Percentiles rank a stretch among this genome's conserved stretches.
Evolutionary conservation across 2,888 invertebrate genomes (phyloP).

Genomic region (Fissipunctia ypsillon): DNA sequence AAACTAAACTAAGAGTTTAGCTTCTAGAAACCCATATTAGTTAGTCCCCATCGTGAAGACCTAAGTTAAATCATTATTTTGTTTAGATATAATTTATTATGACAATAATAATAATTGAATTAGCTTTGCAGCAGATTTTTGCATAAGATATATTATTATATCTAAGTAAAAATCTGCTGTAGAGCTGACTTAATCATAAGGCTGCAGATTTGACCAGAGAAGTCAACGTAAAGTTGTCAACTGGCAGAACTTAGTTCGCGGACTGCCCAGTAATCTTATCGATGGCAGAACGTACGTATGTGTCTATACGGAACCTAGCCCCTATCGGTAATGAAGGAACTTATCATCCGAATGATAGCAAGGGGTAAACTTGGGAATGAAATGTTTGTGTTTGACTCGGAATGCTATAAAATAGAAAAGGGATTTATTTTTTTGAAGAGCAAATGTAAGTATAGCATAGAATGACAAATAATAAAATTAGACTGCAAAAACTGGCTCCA

Average conservation of each 20-base stretch:
- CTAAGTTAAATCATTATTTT: neutral
- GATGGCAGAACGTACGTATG: neutral
- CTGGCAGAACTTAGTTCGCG: conserved; percentile 4
- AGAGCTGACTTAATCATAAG: neutral
- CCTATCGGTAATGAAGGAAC: neutral
- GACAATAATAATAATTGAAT: too few species aligned
- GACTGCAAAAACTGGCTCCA: neutral
- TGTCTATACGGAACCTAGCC: neutral
- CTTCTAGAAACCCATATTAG: neutral
- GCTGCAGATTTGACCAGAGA: neutral
- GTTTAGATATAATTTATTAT: too few species aligned
- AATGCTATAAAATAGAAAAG: neutral
- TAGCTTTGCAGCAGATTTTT: too few species aligned
- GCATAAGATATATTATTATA: too few species aligned
- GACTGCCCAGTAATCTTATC: neutral
- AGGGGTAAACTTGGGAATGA: neutral
- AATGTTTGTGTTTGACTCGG: neutral
- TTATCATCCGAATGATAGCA: neutral
- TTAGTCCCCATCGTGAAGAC: neutral
- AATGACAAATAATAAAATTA: conserved; percentile 10
- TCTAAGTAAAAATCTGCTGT: too few species aligned
- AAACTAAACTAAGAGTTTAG: neutral
- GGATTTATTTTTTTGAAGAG: neutral
- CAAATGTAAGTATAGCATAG: neutral
- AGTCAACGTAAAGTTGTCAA: neutral